Evolutionary conservation across 2,113 vertebrate species (phyloP), one percentile per base, ranked within the genome.

Genomic region (Sakesphorus luctuosus): DNA sequence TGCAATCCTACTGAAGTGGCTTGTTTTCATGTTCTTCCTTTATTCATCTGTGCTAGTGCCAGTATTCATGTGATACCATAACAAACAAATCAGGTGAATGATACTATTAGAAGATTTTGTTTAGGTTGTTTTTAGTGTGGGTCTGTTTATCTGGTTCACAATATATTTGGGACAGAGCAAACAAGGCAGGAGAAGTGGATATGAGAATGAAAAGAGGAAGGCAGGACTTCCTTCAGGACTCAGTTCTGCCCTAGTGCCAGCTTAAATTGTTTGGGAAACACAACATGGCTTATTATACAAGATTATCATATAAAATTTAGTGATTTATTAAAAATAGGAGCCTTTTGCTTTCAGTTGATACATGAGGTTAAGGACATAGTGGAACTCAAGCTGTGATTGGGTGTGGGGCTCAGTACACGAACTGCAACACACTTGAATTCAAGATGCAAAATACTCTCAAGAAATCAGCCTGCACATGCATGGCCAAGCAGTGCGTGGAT

Each of bases 341-440:
- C 20, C 38, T 28, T 85, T 2, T 67, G 4, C 43, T 89, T 94
- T 35, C 9, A 40, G 11, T 72, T 66, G 59, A 43, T 81, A 49
- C 4, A 7, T 21, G 52, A 72, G 5, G 16, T 80, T 80, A 88
- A 93, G 28, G 28, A 47, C 31, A 49, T 38, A 58, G 7, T 50
- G 40, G 29, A n/a, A 46, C 38, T 56, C 49, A 62, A 73, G 25
- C 18, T 35, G 0, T n/a, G 44, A 19, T 74, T 1, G 1, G 31
- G 62, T 3, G 1, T 53, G 20, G 6, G 12, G 29, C 25, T 24
- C 55, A 36, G 1, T 28, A 19, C 2, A 0, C 17, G 33, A 87
- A 19, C 19, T 55, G 18, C 21, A 28, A 1, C 1, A 8, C 2
- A 0, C 43, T 82, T 75, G 52, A 72, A 50, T 75, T 80, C 11